Conservation (phyloP, 2,113 vertebrate species). For the Myotis davidii region DNA sequence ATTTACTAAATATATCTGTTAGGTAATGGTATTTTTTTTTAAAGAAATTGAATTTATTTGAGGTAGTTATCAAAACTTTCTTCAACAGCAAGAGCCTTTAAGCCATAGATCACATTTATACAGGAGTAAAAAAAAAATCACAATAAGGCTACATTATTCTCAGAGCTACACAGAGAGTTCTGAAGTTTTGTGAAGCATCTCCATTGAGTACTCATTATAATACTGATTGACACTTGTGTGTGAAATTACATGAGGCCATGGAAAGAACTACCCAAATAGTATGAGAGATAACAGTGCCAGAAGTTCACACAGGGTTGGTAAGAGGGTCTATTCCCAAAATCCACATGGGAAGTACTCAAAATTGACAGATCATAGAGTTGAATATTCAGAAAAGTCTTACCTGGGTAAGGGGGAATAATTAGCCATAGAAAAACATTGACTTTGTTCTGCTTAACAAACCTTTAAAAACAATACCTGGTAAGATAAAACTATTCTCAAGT, state of each 20-base stretch:
- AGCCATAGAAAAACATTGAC: neutral
- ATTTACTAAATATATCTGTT: neutral
- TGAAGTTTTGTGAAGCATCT: neutral
- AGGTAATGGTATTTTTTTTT: neutral
- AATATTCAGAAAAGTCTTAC: neutral
- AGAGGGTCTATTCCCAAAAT: neutral
- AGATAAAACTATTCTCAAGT: neutral
- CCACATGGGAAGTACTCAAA: neutral
- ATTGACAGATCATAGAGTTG: neutral
- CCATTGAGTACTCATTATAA: neutral
- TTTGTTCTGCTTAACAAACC: neutral
- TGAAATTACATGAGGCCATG: neutral
- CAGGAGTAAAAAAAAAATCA: neutral
- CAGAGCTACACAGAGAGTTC: neutral
- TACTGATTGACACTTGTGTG: neutral
- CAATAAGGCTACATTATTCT: neutral
- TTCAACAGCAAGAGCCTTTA: conserved; percentile 9
- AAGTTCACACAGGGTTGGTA: neutral
- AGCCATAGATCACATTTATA: neutral
- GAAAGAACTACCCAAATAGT: neutral
- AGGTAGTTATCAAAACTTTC: neutral
- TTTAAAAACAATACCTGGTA: neutral
- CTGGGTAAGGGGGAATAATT: neutral
- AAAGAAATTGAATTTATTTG: neutral
- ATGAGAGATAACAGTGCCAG: neutral